Evolutionary conservation across 1,140 invertebrate species (phyloP).

Genomic region (Chelonus insularis): DNA sequence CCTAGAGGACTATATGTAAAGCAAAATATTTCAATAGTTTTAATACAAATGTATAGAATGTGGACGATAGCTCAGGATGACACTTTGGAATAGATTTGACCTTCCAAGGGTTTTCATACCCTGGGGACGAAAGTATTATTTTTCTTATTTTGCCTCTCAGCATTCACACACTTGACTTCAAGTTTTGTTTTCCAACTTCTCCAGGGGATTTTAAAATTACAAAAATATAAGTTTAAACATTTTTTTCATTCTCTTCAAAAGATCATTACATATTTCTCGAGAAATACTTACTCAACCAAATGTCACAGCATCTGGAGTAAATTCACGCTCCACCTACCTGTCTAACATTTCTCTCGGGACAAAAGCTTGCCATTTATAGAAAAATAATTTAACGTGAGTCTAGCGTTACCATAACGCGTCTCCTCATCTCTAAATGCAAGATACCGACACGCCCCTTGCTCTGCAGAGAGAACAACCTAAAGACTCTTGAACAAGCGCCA

Average conservation of each 20-base stretch:
- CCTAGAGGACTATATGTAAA: too few species aligned
- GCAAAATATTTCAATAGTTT: too few species aligned
- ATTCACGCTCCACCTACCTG: constrained; percentile 30
- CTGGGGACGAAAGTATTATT: too few species aligned
- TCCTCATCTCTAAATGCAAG: constrained; percentile 27
- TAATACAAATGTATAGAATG: too few species aligned
- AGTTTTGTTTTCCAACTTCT: too few species aligned
- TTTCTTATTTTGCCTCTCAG: too few species aligned
- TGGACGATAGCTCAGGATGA: too few species aligned
- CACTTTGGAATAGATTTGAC: too few species aligned
- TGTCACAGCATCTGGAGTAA: constrained; percentile 13
- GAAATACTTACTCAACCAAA: constrained; percentile 5
- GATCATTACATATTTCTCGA: background rate
- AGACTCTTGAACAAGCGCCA: constrained; percentile 17
- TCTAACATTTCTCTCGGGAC: constrained; percentile 7
- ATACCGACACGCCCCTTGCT: constrained; percentile 28
- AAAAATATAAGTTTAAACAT: too few species aligned
- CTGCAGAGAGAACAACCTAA: background rate
- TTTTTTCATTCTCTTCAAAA: background rate
- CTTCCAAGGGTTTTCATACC: too few species aligned
- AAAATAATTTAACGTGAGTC: constrained; percentile 29
- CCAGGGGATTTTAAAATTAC: too few species aligned
- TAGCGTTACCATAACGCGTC: constrained; percentile 7
- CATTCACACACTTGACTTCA: too few species aligned
- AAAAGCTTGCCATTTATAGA: constrained; percentile 33